Evolutionary conservation across 2,888 invertebrate genomes (phyloP), one percentile per base, ranked within the genome.

Genomic region (Drosophila yooni): DNA sequence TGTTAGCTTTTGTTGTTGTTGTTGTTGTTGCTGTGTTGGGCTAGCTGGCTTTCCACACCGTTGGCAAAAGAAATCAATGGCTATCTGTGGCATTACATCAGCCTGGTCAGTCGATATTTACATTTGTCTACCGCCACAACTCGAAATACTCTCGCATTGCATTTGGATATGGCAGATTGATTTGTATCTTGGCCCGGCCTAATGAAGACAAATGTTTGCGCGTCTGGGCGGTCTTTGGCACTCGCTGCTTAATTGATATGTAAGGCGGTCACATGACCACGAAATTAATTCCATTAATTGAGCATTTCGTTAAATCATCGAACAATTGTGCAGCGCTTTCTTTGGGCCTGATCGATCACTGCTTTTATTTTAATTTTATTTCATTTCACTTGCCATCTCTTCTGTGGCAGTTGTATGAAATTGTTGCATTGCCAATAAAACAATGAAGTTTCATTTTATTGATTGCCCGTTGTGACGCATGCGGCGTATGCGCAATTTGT

Each of bases 181-280:
- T 86, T 82, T 82, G 81, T 88, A 88, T 86, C 86, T 65, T 52
- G 48, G 70, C 70, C 57, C 48, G 79, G 76, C 88, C 90, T 88
- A 88, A 88, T 90, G 88, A 88, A 82, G 87, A 88, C 84, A 90
- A 88, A 88, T 88, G 90, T 70, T 52, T 57, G 74, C 50, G 63
- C 51, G 53, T 52, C 80, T 82, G 82, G 71, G 76, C 82, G 78
- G 82, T 82, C 84, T 61, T 25, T 64, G 25, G 56, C 65, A 65
- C 48, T 59, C 51, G 62, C 66, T 70, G 74, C 69, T 71, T 70
- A 87, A 83, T 84, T 83, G 71, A 82, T 82, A 77, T 81, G 87
- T 80, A 56, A 64, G 67, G 40, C 58, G 64, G 66, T 11, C 50
- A 36, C 38, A 60, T 38, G 51, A 48, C n/a, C 46, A 59, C 66